Conservation (phyloP, 2,888 invertebrate species). For the Drosophila birchii region DNA sequence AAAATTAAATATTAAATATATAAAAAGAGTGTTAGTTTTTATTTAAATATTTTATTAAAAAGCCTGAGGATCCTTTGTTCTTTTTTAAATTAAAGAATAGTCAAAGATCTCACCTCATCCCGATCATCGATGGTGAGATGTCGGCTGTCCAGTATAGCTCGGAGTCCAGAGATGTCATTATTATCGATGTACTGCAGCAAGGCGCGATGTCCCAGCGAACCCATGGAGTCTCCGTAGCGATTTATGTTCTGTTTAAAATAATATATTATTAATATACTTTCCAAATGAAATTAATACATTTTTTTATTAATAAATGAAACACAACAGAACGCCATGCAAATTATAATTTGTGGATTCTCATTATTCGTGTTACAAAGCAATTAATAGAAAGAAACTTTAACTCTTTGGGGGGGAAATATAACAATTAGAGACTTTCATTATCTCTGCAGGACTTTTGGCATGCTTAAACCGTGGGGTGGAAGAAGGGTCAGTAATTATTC, state of each 20-base stretch:
- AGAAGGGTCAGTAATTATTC: constrained; percentile 5
- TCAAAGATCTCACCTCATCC: constrained; percentile 89
- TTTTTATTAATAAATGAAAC: not conserved
- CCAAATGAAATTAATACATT: not conserved
- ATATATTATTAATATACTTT: not conserved
- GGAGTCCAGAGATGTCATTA: constrained; percentile 92
- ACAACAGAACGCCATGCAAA: constrained; percentile 51
- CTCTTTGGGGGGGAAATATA: constrained; percentile 14
- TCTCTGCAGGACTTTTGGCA: constrained; percentile 6
- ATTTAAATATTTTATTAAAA: no score
- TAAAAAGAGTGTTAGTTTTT: not conserved
- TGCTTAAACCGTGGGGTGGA: constrained; percentile 16
- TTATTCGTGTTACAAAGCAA: constrained; percentile 38
- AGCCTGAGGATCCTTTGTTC: no score
- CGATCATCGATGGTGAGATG: constrained; percentile 93
- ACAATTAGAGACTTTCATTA: constrained; percentile 4
- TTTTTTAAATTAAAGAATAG: not conserved
- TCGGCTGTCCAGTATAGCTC: constrained; percentile 92
- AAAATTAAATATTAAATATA: no score
- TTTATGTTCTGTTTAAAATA: constrained; percentile 89
- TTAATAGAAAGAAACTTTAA: constrained; percentile 16
- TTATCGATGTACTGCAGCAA: constrained; percentile 91
- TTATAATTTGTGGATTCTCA: constrained; percentile 11
- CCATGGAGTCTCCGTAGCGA: constrained; percentile 94
- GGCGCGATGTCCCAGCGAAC: constrained; percentile 93